Evolutionary conservation across 2,888 invertebrate species (phyloP).

Genomic region (Tetragonisca angustula): DNA sequence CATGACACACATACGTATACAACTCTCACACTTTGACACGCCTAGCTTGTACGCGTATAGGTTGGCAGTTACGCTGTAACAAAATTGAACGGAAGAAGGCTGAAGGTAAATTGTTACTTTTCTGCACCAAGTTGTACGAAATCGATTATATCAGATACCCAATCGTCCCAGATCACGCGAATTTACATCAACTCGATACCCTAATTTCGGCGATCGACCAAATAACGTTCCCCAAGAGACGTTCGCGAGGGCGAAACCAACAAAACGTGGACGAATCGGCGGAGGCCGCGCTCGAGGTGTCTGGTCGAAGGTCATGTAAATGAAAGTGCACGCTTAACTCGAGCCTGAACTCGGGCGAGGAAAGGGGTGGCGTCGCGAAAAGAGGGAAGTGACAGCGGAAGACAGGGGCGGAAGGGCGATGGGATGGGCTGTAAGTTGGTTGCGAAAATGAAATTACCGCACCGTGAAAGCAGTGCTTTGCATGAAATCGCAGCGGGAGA

Average conservation of each 20-base stretch:
- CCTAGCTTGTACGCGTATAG: too few species aligned
- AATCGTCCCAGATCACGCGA: slow-evolving; percentile 39
- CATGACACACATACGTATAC: too few species aligned
- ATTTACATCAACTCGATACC: slow-evolving; percentile 45
- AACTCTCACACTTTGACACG: too few species aligned
- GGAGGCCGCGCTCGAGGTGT: neutral
- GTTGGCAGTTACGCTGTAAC: too few species aligned
- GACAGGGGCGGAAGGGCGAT: slow-evolving; percentile 9
- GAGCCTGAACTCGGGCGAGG: slow-evolving; percentile 5
- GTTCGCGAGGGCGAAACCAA: too few species aligned
- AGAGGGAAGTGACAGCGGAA: slow-evolving; percentile 60
- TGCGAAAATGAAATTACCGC: slow-evolving; percentile 79
- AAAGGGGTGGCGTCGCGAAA: slow-evolving; percentile 27
- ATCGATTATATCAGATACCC: slow-evolving; percentile 56
- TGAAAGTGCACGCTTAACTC: slow-evolving; percentile 70
- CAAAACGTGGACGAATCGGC: too few species aligned
- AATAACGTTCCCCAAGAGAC: too few species aligned
- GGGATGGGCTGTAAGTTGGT: slow-evolving; percentile 72
- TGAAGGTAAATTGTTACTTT: slow-evolving; percentile 10
- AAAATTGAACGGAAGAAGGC: neutral
- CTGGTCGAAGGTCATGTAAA: slow-evolving; percentile 66
- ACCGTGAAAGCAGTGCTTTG: slow-evolving; percentile 79
- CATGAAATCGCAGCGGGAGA: slow-evolving; percentile 68
- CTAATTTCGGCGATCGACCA: slow-evolving; percentile 23
- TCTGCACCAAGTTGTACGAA: slow-evolving; percentile 27